These are phyloP conservation scores for Paraplagusia blochii DNA, from an alignment of 2,113 vertebrate genomes.

Conservation along the genomic window DNA sequence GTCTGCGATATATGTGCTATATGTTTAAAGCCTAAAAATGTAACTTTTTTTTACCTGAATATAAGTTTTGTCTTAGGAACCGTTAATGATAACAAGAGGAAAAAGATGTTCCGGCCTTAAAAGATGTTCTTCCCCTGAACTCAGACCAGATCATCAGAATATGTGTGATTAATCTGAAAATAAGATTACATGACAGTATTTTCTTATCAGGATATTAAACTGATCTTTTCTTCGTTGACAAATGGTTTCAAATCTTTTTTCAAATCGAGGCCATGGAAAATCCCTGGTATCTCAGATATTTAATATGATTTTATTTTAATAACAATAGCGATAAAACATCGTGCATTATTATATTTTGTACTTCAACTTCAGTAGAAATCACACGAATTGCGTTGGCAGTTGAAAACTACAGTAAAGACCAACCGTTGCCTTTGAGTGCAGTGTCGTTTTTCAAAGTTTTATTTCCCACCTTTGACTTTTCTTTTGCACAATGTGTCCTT, in stretches of 20 bases:
- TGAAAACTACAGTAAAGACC: not conserved
- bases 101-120: slow-evolving; percentile 15
- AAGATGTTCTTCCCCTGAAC: slow-evolving; percentile 19
- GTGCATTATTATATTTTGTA: too few species aligned
- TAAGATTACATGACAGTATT: not conserved
- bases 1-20: too few species aligned
- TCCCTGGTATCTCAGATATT: too few species aligned
- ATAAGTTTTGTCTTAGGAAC: not conserved
- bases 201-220: too few species aligned
- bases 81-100: slow-evolving; percentile 21
- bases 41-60: not conserved
- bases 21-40: not conserved
- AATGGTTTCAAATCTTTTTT: too few species aligned
- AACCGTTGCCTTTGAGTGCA: not conserved
- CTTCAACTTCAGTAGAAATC: too few species aligned
- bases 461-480: slow-evolving; percentile 11
- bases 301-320: too few species aligned
- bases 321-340: too few species aligned
- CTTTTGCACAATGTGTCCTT: slow-evolving; percentile 13
- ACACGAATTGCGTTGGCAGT: too few species aligned
- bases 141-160: slow-evolving; percentile 37
- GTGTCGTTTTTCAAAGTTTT: not conserved
- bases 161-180: slow-evolving; percentile 35
- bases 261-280: too few species aligned
- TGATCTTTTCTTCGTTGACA: too few species aligned